phyloP scores from a whole-genome alignment of 2,797 vertebrate genomes.

The Anabas testudineus region DNA sequence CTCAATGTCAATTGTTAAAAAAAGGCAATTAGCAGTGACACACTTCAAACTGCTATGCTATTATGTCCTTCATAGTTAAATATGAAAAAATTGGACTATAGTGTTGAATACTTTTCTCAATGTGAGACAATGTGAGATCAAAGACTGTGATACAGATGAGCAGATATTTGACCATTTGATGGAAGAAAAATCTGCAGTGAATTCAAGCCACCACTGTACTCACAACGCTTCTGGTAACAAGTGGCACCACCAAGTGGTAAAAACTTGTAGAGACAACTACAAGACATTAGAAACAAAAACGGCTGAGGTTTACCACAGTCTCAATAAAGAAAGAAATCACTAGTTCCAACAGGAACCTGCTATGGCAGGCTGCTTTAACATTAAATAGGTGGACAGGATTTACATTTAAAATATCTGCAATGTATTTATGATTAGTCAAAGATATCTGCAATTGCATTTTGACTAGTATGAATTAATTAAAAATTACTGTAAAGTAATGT shows the following conservation, averaged over 20 bases:
- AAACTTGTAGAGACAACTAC: constrained; percentile 34
- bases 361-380: no score
- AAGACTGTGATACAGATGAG: constrained; percentile 14
- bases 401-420: no score
- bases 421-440: no score
- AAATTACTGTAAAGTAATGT: no score
- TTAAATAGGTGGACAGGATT: no score
- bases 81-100: constrained; percentile 20
- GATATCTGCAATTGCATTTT: no score
- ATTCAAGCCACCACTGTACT: background rate
- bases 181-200: constrained; percentile 6
- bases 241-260: constrained; percentile 62
- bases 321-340: constrained; percentile 32
- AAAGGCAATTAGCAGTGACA: constrained; percentile 34
- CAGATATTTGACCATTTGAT: constrained; percentile 20
- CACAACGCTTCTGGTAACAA: background rate
- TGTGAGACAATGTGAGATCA: constrained; percentile 65
- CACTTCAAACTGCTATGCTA: constrained; percentile 8
- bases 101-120: constrained; percentile 63
- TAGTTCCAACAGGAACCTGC: constrained; percentile 24
- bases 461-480: no score
- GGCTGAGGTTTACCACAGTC: constrained; percentile 3
- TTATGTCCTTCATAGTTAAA: constrained; percentile 28
- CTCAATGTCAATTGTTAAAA: constrained; percentile 8
- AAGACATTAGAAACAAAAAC: constrained; percentile 11